These are phyloP conservation scores for Ormyrus nitidulus DNA, from an alignment of 2,888 invertebrate genomes.

Conservation along the genomic window DNA sequence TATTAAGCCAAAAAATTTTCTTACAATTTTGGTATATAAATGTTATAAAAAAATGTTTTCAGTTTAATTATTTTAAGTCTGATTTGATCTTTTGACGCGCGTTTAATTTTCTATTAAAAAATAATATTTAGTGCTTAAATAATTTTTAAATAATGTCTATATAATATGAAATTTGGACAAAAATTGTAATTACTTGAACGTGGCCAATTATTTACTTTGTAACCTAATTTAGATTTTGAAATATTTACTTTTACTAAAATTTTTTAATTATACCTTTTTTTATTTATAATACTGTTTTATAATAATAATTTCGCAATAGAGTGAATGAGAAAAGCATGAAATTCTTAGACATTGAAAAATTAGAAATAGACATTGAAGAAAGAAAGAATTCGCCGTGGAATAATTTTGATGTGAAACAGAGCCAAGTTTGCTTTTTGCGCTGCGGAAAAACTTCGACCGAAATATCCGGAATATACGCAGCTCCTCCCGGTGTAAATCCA, in stretches of 20 bases:
- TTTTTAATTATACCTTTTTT: slow-evolving; percentile 1
- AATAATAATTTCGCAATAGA: neutral
- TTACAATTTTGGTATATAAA: too few species aligned
- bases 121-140: too few species aligned
- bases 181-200: too few species aligned
- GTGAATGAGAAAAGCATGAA: slow-evolving; percentile 21
- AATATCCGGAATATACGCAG: slow-evolving; percentile 60
- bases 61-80: too few species aligned
- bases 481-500: slow-evolving; percentile 66
- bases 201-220: neutral
- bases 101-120: too few species aligned
- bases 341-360: slow-evolving; percentile 14
- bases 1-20: too few species aligned
- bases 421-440: slow-evolving; percentile 29
- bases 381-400: slow-evolving; percentile 19
- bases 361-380: slow-evolving; percentile 31
- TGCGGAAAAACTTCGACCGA: slow-evolving; percentile 32
- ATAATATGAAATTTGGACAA: too few species aligned
- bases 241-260: neutral
- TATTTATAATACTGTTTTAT: neutral
- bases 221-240: neutral
- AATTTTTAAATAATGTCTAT: too few species aligned
- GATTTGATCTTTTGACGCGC: too few species aligned
- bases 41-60: too few species aligned
- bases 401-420: slow-evolving; percentile 21